These are phyloP conservation scores for Arenaria interpres DNA, from an alignment of 2,113 vertebrate genomes.

Conservation along the genomic window DNA sequence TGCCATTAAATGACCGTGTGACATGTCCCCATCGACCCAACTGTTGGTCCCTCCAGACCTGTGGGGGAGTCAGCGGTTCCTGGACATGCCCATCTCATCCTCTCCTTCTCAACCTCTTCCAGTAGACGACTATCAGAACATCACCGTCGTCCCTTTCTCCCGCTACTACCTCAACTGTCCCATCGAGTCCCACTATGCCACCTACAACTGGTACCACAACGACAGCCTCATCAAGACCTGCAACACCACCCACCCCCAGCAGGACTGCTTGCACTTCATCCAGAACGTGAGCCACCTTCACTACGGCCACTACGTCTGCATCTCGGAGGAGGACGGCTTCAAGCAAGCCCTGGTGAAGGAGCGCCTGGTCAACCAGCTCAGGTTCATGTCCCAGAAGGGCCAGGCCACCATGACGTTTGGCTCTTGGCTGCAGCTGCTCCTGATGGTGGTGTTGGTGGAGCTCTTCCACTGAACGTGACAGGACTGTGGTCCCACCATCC, in stretches of 20 bases:
- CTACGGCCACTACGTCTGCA: conserved; percentile 71
- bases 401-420: neutral
- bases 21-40: rapidly evolving
- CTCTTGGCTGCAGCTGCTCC: conserved; percentile 52
- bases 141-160: conserved; percentile 62
- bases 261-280: conserved; percentile 75
- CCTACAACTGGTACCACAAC: conserved; percentile 75
- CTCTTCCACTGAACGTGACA: conserved; percentile 45
- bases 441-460: neutral
- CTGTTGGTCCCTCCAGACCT: neutral
- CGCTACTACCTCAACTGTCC: conserved; percentile 79
- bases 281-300: conserved; percentile 62
- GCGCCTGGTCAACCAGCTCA: conserved; percentile 34
- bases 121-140: conserved; percentile 12
- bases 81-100: neutral
- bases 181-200: conserved; percentile 75
- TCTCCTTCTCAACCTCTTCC: neutral
- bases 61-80: neutral
- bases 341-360: conserved; percentile 64
- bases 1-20: neutral
- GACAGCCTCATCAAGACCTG: conserved; percentile 67
- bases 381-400: neutral
- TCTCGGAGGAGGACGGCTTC: conserved; percentile 73
- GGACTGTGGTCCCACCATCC: neutral
- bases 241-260: conserved; percentile 62